Evolutionary conservation across 2,797 vertebrate species (phyloP).

Genomic region (Austrolebias charrua): DNA sequence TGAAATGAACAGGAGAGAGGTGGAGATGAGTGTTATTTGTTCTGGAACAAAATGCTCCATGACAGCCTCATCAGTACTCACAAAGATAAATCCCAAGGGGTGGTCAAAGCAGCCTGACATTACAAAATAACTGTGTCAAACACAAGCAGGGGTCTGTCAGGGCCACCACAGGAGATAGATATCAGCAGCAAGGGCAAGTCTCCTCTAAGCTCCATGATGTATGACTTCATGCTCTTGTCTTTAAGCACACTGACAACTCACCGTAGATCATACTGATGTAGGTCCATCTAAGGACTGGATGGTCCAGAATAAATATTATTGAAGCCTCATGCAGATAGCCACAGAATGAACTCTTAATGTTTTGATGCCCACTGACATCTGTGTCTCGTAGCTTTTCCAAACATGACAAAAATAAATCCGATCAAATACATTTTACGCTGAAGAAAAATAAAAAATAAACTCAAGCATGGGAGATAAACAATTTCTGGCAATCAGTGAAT

Average conservation of each 20-base stretch:
- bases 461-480: not conserved
- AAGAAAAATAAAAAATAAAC: too few relatives aligned
- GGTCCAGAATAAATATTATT: not conserved
- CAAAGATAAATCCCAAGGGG: conserved; percentile 46
- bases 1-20: conserved; percentile 44
- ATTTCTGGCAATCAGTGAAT: not conserved
- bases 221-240: not conserved
- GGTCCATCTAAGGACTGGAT: not conserved
- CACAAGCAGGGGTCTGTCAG: conserved; percentile 28
- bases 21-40: conserved; percentile 36
- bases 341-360: not conserved
- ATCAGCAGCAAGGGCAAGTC: conserved; percentile 32
- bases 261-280: not conserved
- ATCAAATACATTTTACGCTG: not conserved
- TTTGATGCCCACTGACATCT: too few relatives aligned
- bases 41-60: conserved; percentile 36
- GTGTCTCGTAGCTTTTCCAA: not conserved
- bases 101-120: conserved; percentile 40
- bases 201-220: conserved; percentile 10
- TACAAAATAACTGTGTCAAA: conserved; percentile 58
- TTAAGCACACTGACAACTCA: not conserved
- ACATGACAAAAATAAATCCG: not conserved
- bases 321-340: not conserved
- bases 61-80: conserved; percentile 52
- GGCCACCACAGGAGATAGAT: conserved; percentile 28